Evolutionary conservation across 2,113 vertebrate genomes (phyloP), one percentile per base, ranked within the genome.

Genomic region (Poeciliopsis occidentalis): DNA sequence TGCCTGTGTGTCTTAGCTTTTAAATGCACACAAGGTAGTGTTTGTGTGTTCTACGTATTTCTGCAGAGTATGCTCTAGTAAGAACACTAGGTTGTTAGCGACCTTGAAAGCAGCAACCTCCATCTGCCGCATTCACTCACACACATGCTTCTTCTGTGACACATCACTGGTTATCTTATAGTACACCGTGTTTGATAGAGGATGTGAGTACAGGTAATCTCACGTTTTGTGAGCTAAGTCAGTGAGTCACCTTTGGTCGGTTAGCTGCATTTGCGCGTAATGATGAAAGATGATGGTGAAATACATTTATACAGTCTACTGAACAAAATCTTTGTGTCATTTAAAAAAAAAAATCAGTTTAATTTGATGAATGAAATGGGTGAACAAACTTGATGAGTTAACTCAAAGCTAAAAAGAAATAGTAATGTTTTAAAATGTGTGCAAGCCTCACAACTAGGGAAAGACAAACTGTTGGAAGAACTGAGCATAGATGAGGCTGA

Each of bases 41-140:
- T 60, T 3, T 73, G 15, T 60, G 10, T 5, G 12, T 37, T 22
- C 26, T 17, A 22, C 73, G 39, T 54, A 34, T 84, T 73, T 75
- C 67, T 80, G 83, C 64, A 51, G 24, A 24, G 41, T 67, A n/a
- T 76, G 75, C 34, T 8, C 69, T 67, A 31, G 73, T n/a, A 29
- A 75, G 74, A 85, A 77, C 75, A 71, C 73, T 67, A 62, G 67
- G 67, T 78, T 87, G 79, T 82, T 89, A 88, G 82, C 19, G 47
- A 83, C 71, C 64, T 77, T 26, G 4, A 83, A 72, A 84, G 81
- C 67, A 84, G 61, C 71, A 74, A 24, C 76, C 76, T 80, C 74
- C 75, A 81, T 87, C 85, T 87, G 77, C 75, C 70, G 37, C 63
- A 1, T 26, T 65, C 47, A 74, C 66, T 72, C 67, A 64, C 31